Evolutionary conservation across 2,113 vertebrate genomes (phyloP).

Genomic region (Emydura subglobosa): DNA sequence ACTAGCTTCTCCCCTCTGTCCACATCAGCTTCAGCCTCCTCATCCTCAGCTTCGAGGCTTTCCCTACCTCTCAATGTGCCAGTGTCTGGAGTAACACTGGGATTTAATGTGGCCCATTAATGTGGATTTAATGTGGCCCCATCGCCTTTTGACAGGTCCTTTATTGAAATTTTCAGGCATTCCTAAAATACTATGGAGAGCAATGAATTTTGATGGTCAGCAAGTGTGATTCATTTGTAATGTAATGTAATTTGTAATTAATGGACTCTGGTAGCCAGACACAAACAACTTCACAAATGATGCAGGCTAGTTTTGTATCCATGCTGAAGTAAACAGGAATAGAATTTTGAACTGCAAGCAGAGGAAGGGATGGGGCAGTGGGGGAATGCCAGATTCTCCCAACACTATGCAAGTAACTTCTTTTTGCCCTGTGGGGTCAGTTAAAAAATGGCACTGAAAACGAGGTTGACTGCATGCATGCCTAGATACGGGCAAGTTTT

Average conservation of each 20-base stretch:
- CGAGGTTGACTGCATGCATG: neutral
- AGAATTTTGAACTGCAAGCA: neutral
- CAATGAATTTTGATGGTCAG: neutral
- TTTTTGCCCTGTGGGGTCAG: no score
- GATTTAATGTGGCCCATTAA: neutral
- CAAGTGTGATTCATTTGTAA: neutral
- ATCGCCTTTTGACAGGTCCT: neutral
- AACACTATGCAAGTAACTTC: neutral
- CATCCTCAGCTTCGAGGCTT: neutral
- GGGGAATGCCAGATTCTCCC: neutral
- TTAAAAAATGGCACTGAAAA: no score
- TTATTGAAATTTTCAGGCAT: neutral
- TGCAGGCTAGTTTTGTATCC: constrained; percentile 9
- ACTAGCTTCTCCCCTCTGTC: neutral
- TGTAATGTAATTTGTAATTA: no score
- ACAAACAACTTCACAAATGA: constrained; percentile 1
- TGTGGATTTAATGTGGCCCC: neutral
- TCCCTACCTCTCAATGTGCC: neutral
- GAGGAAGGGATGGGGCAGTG: neutral
- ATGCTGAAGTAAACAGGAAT: neutral
- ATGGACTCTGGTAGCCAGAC: neutral
- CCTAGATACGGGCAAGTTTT: neutral
- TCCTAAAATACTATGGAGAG: neutral
- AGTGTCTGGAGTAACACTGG: neutral
- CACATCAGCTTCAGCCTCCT: neutral